Evolutionary conservation across 2,888 invertebrate genomes (phyloP), one percentile per base, ranked within the genome.

Genomic region (Tiliacea citrago): DNA sequence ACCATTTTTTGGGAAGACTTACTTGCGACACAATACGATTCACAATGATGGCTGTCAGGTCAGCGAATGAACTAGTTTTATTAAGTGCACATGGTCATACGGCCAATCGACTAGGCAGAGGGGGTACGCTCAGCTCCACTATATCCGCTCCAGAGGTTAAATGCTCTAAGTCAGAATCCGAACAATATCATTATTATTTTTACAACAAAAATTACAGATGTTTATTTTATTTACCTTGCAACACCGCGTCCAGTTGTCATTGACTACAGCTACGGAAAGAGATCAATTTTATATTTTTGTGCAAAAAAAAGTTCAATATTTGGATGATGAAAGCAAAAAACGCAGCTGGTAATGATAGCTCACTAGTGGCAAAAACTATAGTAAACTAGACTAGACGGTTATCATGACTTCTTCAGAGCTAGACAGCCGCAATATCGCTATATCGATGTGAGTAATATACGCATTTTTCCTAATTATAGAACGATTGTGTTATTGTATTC

Each of bases 261-360:
- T 85, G 74, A 76, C 70, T 73, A 74, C 69, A 67, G 73, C 57
- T 70, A 81, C 45, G 70, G 79, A 77, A 82, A 82, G 75, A 84
- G 84, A 90, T 90, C 88, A 88, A 88, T 91, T 88, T 92, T 92
- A 89, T 93, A 90, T 93, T 93, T 93, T 93, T 90, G 90, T 92
- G 90, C 88, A 92, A 93, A 92, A 93, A 95, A 92, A 81, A 29
- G n/a, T 85, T 86, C 87, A 89, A 84, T 92, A 91, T 91, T 94
- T 91, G 93, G 95, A 96, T 95, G 91, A 96, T 96, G 96, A 95
- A 93, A 94, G 93, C 91, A 94, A 95, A 94, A 95, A 95, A 91
- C 90, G 81, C 88, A 88, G 87, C 88, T 88, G 87, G 90, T 90
- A 91, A 91, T 91, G 91, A 92, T 90, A 92, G 91, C 88, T 92